These are phyloP conservation scores for Zaprionus bogoriensis DNA, from an alignment of 2,888 invertebrate species.

Conservation along the genomic window DNA sequence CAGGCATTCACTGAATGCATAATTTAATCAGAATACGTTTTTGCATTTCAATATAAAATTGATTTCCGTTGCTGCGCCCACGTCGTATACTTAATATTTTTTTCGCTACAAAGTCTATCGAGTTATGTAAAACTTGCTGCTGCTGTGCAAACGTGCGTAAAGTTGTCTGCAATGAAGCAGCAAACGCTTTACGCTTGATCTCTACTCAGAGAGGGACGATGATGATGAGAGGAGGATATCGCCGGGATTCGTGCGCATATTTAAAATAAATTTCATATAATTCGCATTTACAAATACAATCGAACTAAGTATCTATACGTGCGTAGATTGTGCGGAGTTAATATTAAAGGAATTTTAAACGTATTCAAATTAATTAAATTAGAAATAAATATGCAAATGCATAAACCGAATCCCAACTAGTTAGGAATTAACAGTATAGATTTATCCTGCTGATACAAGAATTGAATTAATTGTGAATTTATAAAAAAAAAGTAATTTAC, in stretches of 20 bases:
- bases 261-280: neutral
- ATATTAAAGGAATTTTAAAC: neutral
- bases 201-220: no score
- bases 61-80: constrained; percentile 36
- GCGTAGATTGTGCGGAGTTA: neutral
- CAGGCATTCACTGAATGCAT: constrained; percentile 36
- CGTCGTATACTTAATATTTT: constrained; percentile 41
- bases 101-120: constrained; percentile 9
- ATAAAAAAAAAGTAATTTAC: no score
- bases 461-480: no score
- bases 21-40: constrained; percentile 48
- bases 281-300: neutral
- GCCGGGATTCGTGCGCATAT: constrained; percentile 3
- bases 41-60: constrained; percentile 33
- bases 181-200: constrained; percentile 58
- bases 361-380: neutral
- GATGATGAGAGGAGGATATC: neutral
- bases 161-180: constrained; percentile 60
- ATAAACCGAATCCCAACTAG: no score
- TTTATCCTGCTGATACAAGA: no score
- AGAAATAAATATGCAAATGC: no score
- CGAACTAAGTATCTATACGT: neutral
- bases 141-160: constrained; percentile 68
- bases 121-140: constrained; percentile 33
- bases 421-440: no score